These are phyloP conservation scores for Hippoglossus stenolepis DNA, from an alignment of 2,113 vertebrate genomes.

Conservation along the genomic window DNA sequence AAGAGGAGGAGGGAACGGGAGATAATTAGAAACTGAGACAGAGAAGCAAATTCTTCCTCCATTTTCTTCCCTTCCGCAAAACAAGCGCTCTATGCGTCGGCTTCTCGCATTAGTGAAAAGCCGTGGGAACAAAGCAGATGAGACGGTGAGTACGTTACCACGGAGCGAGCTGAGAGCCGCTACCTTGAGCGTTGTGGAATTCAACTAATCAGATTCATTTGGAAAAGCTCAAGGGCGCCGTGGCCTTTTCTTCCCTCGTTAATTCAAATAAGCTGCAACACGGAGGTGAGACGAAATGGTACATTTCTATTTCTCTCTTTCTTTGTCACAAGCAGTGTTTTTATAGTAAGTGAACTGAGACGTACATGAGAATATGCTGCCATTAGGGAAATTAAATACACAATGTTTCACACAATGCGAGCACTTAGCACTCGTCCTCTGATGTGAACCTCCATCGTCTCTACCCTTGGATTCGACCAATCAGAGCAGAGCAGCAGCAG, in stretches of 20 bases:
- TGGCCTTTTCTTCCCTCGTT: neutral
- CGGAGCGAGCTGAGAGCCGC: conserved; percentile 13
- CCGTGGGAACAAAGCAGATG: too few relatives aligned
- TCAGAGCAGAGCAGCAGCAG: too few relatives aligned
- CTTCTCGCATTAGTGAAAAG: neutral
- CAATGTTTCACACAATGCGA: too few relatives aligned
- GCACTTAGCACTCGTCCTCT: too few relatives aligned
- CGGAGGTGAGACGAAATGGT: neutral
- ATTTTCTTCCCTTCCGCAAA: too few relatives aligned
- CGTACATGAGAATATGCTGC: too few relatives aligned
- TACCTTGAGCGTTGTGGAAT: conserved; percentile 10
- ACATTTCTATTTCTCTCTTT: neutral
- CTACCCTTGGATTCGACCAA: too few relatives aligned
- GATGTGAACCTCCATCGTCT: too few relatives aligned
- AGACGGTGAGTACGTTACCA: conserved; percentile 5
- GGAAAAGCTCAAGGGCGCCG: conserved; percentile 18
- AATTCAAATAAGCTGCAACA: neutral
- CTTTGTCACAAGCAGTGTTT: neutral
- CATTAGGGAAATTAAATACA: too few relatives aligned
- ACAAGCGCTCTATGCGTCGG: too few relatives aligned
- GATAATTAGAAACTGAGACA: neutral
- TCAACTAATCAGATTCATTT: conserved; percentile 25
- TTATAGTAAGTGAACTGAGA: too few relatives aligned
- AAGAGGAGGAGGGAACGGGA: neutral
- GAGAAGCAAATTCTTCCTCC: neutral